Conservation (phyloP, 2,888 invertebrate species). For the Orthosia gracilis region DNA sequence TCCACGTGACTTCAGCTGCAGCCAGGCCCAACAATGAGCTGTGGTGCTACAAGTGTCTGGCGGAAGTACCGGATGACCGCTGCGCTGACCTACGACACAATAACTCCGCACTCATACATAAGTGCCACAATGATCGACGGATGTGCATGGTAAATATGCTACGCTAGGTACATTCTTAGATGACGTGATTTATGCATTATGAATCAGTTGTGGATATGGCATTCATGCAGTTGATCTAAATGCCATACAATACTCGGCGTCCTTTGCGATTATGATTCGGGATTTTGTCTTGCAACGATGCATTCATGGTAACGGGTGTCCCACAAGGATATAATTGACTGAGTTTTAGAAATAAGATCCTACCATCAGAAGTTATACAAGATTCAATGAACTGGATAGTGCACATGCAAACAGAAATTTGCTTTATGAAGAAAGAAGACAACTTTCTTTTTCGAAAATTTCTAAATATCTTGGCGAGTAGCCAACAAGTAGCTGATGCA, state of each 20-base stretch:
- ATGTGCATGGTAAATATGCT: constrained; percentile 94
- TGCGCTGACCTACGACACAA: constrained; percentile 93
- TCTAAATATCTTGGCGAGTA: background rate
- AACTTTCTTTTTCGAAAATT: background rate
- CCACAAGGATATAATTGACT: background rate
- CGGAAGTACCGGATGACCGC: constrained; percentile 94
- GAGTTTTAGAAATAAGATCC: background rate
- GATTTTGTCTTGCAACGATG: no score
- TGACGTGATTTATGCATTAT: constrained; percentile 1
- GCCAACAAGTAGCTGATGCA: background rate
- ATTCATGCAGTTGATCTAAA: background rate
- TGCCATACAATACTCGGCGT: background rate
- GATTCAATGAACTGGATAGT: no score
- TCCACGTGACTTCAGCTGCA: constrained; percentile 95
- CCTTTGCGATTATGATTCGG: background rate
- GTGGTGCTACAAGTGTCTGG: constrained; percentile 96
- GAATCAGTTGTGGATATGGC: constrained; percentile 12
- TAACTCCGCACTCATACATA: constrained; percentile 92
- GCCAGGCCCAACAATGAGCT: constrained; percentile 95
- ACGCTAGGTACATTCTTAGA: constrained; percentile 4
- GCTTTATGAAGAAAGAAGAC: background rate
- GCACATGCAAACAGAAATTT: no score
- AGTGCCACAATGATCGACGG: constrained; percentile 94
- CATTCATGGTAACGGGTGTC: background rate
- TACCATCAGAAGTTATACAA: no score